Conservation (phyloP, 2,113 vertebrate genomes). For the Cyprinus carpio region DNA sequence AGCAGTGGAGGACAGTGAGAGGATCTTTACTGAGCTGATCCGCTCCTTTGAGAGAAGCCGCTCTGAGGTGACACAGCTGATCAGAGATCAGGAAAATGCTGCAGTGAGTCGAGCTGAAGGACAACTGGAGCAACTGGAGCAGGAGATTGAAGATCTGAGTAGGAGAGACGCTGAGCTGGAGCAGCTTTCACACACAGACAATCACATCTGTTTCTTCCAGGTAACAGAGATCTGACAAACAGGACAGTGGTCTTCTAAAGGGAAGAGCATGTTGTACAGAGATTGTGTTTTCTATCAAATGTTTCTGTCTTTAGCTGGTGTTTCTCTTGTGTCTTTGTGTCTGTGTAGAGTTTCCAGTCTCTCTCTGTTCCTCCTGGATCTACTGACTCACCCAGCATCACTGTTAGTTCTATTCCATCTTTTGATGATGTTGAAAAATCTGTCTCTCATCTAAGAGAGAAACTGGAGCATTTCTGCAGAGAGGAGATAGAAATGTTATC, state of each 20-base stretch:
- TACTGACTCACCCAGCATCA: not conserved
- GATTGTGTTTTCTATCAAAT: too few relatives aligned
- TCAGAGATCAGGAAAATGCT: conserved; percentile 17
- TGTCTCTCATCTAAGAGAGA: conserved; percentile 46
- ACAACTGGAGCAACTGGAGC: conserved; percentile 29
- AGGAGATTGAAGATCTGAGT: conserved; percentile 54
- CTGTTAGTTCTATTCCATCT: not conserved
- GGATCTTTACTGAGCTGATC: conserved; percentile 50
- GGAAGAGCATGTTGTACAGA: too few relatives aligned
- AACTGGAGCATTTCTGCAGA: conserved; percentile 39
- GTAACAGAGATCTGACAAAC: not conserved
- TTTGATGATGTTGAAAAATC: conserved; percentile 21
- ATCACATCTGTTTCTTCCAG: conserved; percentile 14
- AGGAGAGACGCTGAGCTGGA: conserved; percentile 52
- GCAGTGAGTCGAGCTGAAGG: conserved; percentile 41
- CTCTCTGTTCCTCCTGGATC: not conserved
- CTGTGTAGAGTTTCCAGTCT: not conserved
- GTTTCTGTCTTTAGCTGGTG: not conserved
- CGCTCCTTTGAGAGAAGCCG: conserved; percentile 43
- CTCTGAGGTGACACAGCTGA: conserved; percentile 47
- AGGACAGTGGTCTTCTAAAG: too few relatives aligned
- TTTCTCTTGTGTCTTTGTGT: not conserved
- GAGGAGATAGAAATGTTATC: conserved; percentile 26
- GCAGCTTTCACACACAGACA: conserved; percentile 21
- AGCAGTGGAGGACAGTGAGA: conserved; percentile 50